A percentile compares a stretch with the other conserved stretches of the same genome.
Evolutionary conservation across 2,797 vertebrate species (phyloP).

Genomic region (Rhodeus uyekii): DNA sequence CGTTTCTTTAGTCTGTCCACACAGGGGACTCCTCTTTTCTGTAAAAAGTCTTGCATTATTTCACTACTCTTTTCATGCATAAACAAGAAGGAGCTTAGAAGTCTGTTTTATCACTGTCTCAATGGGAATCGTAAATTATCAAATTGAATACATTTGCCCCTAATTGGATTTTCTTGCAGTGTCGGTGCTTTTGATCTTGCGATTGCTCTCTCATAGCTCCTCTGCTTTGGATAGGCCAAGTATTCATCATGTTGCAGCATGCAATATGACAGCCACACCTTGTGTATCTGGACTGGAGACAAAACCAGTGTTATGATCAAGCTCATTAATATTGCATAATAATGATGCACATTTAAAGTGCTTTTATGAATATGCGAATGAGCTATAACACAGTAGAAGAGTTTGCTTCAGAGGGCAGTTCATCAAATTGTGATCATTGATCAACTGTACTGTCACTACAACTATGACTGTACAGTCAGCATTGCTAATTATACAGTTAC

Average conservation of each 20-base stretch:
- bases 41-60: slow-evolving; percentile 52
- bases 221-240: slow-evolving; percentile 23
- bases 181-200: slow-evolving; percentile 60
- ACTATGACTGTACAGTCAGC: neutral
- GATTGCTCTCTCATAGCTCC: slow-evolving; percentile 35
- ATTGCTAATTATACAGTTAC: neutral
- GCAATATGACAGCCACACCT: slow-evolving; percentile 29
- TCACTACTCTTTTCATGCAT: slow-evolving; percentile 51
- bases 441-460: neutral
- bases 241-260: slow-evolving; percentile 34
- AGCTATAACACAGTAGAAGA: slow-evolving; percentile 40
- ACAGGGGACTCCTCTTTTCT: slow-evolving; percentile 28
- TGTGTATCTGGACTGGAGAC: slow-evolving; percentile 30
- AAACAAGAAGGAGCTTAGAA: slow-evolving; percentile 57
- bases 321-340: slow-evolving; percentile 54
- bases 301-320: slow-evolving; percentile 27
- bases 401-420: slow-evolving; percentile 19
- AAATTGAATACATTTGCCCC: slow-evolving; percentile 61
- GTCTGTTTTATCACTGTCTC: slow-evolving; percentile 61
- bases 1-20: slow-evolving; percentile 18
- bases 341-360: slow-evolving; percentile 41
- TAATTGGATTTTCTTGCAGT: slow-evolving; percentile 58
- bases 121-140: slow-evolving; percentile 60
- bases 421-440: slow-evolving; percentile 9
- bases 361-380: slow-evolving; percentile 36